Evolutionary conservation across 2,113 vertebrate species (phyloP).

Genomic region (Sula dactylatra): DNA sequence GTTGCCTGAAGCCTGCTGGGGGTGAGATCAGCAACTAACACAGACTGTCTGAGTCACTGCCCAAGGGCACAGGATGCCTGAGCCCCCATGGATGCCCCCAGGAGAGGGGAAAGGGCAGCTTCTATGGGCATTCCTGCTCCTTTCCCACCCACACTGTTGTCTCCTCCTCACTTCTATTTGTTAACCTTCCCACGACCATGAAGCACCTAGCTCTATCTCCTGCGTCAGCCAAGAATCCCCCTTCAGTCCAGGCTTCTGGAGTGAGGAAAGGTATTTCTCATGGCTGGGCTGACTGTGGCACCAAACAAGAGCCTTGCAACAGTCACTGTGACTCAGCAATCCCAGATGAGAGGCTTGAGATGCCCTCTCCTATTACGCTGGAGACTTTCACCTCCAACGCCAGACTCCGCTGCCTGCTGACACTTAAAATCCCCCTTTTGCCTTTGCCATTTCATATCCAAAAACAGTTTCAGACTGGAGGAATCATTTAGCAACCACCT

Average conservation of each 20-base stretch:
- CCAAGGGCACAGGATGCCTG: not conserved
- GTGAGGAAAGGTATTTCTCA: not conserved
- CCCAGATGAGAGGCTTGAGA: not conserved
- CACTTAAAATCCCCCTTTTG: not conserved
- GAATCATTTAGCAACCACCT: not conserved
- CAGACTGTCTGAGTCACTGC: not conserved
- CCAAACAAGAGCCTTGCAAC: not conserved
- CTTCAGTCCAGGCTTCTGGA: not conserved
- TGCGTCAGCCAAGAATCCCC: not conserved
- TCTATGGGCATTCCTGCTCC: not conserved
- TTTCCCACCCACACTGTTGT: not conserved
- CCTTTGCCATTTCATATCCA: not conserved
- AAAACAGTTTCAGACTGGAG: not conserved
- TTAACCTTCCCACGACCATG: not conserved
- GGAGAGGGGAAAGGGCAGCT: not conserved
- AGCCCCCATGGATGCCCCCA: not conserved
- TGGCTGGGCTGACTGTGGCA: not conserved
- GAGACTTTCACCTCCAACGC: not conserved
- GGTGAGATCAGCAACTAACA: not conserved
- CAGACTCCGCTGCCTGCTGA: not conserved
- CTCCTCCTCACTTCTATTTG: not conserved
- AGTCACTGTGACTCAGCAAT: conserved; percentile 18
- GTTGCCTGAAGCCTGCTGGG: not conserved
- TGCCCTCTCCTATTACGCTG: not conserved
- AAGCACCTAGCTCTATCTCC: not conserved